Conservation (phyloP, 1,140 invertebrate species). For the Oscheius sp. region DNA sequence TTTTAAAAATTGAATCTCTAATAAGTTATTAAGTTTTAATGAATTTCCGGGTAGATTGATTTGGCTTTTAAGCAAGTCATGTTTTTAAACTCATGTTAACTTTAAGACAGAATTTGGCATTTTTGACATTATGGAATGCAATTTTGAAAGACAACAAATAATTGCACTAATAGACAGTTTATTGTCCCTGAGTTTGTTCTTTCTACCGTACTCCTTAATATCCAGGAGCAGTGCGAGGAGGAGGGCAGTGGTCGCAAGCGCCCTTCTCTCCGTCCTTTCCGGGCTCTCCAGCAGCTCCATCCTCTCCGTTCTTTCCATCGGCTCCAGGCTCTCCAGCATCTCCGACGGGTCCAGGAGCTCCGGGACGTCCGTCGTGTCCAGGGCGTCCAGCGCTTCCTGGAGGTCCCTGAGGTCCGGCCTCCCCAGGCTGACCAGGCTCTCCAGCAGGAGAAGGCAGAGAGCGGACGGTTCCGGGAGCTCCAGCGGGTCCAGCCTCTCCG, state of each 20-base stretch:
- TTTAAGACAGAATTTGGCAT: too few species aligned
- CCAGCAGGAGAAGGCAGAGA: slow-evolving; percentile 19
- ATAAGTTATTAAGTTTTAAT: too few species aligned
- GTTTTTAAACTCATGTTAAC: too few species aligned
- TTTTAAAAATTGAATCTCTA: too few species aligned
- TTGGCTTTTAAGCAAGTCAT: too few species aligned
- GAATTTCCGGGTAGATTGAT: too few species aligned
- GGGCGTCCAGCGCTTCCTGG: slow-evolving; percentile 26
- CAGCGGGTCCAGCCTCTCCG: slow-evolving; percentile 30
- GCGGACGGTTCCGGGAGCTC: slow-evolving; percentile 29
- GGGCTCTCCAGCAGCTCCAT: not conserved
- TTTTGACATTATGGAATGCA: too few species aligned
- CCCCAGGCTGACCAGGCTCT: slow-evolving; percentile 27
- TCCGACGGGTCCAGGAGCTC: not conserved
- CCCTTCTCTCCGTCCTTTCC: slow-evolving; percentile 7
- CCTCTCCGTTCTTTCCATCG: not conserved
- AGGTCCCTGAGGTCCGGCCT: slow-evolving; percentile 21
- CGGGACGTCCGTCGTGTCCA: not conserved
- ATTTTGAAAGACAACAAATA: too few species aligned
- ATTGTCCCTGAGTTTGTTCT: too few species aligned
- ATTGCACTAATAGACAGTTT: too few species aligned
- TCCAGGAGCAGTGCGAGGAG: slow-evolving; percentile 35
- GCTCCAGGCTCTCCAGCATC: not conserved
- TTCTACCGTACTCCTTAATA: too few species aligned
- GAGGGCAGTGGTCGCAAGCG: slow-evolving; percentile 36